Evolutionary conservation across 1,140 invertebrate species (phyloP).

Genomic region (Diplogasteroides magnus): DNA sequence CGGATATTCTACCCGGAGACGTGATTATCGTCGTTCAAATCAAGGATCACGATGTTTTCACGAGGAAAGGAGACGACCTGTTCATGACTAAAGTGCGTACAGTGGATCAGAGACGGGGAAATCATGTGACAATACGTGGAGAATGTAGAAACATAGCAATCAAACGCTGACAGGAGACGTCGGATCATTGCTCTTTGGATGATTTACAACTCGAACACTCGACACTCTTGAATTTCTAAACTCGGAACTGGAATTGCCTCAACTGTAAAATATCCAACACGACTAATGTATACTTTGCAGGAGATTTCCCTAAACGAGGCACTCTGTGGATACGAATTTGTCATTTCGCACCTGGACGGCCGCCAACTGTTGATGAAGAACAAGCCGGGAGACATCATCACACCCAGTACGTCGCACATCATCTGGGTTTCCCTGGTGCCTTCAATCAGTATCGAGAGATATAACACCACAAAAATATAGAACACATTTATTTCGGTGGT

Average conservation of each 20-base stretch:
- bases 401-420: slow-evolving; percentile 59
- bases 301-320: slow-evolving; percentile 61
- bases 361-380: slow-evolving; percentile 70
- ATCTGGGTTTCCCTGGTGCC: not conserved
- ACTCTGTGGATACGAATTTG: slow-evolving; percentile 61
- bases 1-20: slow-evolving; percentile 60
- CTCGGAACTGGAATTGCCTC: not conserved
- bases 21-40: slow-evolving; percentile 61
- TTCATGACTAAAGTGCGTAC: slow-evolving; percentile 57
- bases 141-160: no score
- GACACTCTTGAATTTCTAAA: not conserved
- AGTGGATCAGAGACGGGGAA: no score
- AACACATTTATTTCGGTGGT: no score
- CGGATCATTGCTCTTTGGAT: no score
- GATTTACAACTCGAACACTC: no score
- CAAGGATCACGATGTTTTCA: slow-evolving; percentile 59
- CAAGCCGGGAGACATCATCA: slow-evolving; percentile 69
- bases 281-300: slow-evolving; percentile 39
- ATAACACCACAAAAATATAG: no score
- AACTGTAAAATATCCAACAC: not conserved
- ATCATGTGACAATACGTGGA: no score
- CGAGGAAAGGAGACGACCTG: slow-evolving; percentile 58
- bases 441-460: no score
- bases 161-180: no score
- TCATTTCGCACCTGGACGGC: slow-evolving; percentile 75